Percentiles rank a stretch among this genome's conserved stretches.
Evolutionary conservation across 1,140 invertebrate genomes (phyloP).

Genomic region (Tribolium madens): DNA sequence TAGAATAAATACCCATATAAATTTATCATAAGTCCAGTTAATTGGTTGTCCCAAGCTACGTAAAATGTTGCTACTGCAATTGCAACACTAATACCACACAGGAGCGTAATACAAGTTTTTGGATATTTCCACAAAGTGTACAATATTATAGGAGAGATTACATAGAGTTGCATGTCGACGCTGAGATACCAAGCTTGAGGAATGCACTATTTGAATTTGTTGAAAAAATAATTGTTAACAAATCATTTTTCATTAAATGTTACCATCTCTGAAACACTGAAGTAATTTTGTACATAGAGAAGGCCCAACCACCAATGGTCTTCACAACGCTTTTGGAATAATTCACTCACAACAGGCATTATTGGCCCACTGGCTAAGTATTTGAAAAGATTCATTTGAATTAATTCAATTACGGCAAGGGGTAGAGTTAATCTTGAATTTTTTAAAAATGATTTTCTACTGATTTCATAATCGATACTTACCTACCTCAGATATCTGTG

Average conservation of each 20-base stretch:
- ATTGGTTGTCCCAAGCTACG: conserved; percentile 45
- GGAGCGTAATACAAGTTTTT: conserved; percentile 34
- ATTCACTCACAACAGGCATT: neutral
- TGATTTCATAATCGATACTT: neutral
- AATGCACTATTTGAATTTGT: conserved; percentile 38
- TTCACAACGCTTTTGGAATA: neutral
- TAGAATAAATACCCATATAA: conserved; percentile 36
- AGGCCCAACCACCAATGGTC: conserved; percentile 68
- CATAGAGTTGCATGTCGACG: conserved; percentile 65
- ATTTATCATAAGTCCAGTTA: conserved; percentile 45
- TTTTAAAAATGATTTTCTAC: too few relatives aligned
- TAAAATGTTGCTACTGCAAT: conserved; percentile 34
- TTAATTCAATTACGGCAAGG: neutral
- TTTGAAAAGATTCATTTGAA: conserved; percentile 67
- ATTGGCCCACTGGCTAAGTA: conserved; percentile 71
- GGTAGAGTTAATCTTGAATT: too few relatives aligned
- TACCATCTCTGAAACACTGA: conserved; percentile 53
- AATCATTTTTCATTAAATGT: neutral
- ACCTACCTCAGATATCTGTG: neutral
- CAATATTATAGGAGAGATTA: conserved; percentile 64
- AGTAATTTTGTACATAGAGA: conserved; percentile 68
- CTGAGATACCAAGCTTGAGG: conserved; percentile 62
- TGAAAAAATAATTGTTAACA: neutral
- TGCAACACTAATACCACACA: conserved; percentile 20
- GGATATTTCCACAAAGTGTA: conserved; percentile 57